Percentiles rank a stretch among this genome's conserved stretches.
phyloP scores from a whole-genome alignment of 1,140 invertebrate genomes.

The Amyelois transitella region DNA sequence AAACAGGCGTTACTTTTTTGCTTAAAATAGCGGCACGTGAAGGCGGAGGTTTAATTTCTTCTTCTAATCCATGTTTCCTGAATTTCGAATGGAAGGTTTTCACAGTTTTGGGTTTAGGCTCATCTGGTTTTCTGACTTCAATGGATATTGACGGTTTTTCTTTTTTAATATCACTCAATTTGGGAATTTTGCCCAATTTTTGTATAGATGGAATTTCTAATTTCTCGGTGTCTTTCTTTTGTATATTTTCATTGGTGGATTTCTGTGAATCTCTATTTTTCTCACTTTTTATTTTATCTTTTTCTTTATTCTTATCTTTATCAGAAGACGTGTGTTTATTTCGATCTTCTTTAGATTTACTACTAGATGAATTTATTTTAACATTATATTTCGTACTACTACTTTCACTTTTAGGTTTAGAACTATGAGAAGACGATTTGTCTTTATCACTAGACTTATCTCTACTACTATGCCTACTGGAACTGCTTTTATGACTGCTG shows the following conservation, averaged over 20 bases:
- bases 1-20: constrained; percentile 75
- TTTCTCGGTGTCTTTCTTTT: constrained; percentile 78
- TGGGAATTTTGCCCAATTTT: constrained; percentile 85
- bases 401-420: constrained; percentile 57
- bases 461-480: constrained; percentile 58
- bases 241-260: constrained; percentile 68
- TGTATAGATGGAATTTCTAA: constrained; percentile 78
- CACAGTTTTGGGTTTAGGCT: constrained; percentile 85
- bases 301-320: constrained; percentile 62
- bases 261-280: constrained; percentile 56
- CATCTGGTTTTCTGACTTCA: constrained; percentile 82
- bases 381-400: constrained; percentile 32
- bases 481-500: constrained; percentile 56
- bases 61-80: constrained; percentile 88
- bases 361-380: constrained; percentile 11
- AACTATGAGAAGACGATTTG: constrained; percentile 55
- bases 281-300: constrained; percentile 44
- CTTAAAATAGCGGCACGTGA: constrained; percentile 76
- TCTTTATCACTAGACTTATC: constrained; percentile 35
- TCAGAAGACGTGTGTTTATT: constrained; percentile 28
- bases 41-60: constrained; percentile 86
- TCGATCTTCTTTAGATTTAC: constrained; percentile 19
- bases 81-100: constrained; percentile 93
- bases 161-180: constrained; percentile 77
- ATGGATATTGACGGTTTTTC: constrained; percentile 88